Evolutionary conservation across 2,113 vertebrate genomes (phyloP).

Genomic region (Eptesicus fuscus): DNA sequence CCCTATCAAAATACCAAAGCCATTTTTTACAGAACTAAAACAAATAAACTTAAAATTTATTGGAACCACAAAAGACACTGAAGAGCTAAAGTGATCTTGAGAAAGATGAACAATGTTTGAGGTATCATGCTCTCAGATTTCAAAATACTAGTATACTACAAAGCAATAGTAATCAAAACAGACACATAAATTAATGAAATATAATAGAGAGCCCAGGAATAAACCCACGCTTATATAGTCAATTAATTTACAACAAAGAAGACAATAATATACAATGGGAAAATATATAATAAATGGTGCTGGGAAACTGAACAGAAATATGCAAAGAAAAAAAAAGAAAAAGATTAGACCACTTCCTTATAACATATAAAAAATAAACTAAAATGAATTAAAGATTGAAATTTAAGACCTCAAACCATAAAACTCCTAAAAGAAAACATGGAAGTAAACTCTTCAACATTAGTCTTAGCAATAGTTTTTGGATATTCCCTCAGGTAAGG

Average conservation of each 20-base stretch:
- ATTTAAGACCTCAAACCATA: not conserved
- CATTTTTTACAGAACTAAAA: not conserved
- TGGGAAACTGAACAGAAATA: not conserved
- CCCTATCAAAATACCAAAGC: not conserved
- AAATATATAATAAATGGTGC: not conserved
- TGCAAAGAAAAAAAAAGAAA: not conserved
- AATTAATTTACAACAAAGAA: not conserved
- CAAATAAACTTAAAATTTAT: not conserved
- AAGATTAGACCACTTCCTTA: not conserved
- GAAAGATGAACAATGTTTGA: not conserved
- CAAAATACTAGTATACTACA: not conserved
- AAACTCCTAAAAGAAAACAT: not conserved
- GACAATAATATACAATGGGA: not conserved
- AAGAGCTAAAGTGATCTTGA: not conserved
- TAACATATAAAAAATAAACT: not conserved
- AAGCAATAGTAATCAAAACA: not conserved
- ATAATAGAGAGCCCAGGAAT: not conserved
- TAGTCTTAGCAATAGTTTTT: not conserved
- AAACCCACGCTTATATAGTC: no score
- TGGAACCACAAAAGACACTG: not conserved
- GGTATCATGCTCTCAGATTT: not conserved
- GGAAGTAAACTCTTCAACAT: not conserved
- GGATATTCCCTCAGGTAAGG: not conserved
- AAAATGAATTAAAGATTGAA: not conserved
- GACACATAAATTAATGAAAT: not conserved